phyloP scores from a whole-genome alignment of 2,888 invertebrate species.

The Drosophila suboccidentalis region DNA sequence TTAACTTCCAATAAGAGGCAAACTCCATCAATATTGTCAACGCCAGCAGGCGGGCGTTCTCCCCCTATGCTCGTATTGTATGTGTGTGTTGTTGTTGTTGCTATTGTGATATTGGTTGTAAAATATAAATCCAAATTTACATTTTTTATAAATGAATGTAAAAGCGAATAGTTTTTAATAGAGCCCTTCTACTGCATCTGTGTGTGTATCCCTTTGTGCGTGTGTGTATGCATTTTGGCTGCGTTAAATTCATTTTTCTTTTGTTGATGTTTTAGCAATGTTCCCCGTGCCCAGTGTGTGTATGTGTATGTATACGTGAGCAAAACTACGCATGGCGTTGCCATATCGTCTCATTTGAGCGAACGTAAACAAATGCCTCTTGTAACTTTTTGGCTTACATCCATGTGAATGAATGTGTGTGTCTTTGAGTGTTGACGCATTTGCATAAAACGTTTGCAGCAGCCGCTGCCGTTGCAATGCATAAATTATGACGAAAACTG shows the following conservation, averaged over 20 bases:
- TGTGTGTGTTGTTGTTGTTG: slow-evolving; percentile 25
- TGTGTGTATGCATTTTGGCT: slow-evolving; percentile 22
- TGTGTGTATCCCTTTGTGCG: slow-evolving; percentile 12
- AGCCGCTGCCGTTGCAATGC: slow-evolving; percentile 34
- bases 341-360: slow-evolving; percentile 44
- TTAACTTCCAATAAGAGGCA: slow-evolving; percentile 51
- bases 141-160: slow-evolving; percentile 24
- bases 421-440: slow-evolving; percentile 39
- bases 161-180: slow-evolving; percentile 22
- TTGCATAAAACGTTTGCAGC: slow-evolving; percentile 50
- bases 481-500: slow-evolving; percentile 47
- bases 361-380: slow-evolving; percentile 70
- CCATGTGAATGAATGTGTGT: slow-evolving; percentile 16
- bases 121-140: slow-evolving; percentile 35
- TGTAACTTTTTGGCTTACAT: slow-evolving; percentile 65
- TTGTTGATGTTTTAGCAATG: slow-evolving; percentile 70
- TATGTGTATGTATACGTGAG: slow-evolving; percentile 53
- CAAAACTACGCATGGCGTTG: slow-evolving; percentile 50
- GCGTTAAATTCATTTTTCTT: slow-evolving; percentile 44
- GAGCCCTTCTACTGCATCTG: slow-evolving; percentile 1
- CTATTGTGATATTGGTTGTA: slow-evolving; percentile 36
- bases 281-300: slow-evolving; percentile 34
- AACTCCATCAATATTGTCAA: slow-evolving; percentile 36
- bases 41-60: slow-evolving; percentile 56
- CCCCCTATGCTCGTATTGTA: slow-evolving; percentile 50